Evolutionary conservation across 2,797 vertebrate species (phyloP).

Genomic region (Xenops minutus): DNA sequence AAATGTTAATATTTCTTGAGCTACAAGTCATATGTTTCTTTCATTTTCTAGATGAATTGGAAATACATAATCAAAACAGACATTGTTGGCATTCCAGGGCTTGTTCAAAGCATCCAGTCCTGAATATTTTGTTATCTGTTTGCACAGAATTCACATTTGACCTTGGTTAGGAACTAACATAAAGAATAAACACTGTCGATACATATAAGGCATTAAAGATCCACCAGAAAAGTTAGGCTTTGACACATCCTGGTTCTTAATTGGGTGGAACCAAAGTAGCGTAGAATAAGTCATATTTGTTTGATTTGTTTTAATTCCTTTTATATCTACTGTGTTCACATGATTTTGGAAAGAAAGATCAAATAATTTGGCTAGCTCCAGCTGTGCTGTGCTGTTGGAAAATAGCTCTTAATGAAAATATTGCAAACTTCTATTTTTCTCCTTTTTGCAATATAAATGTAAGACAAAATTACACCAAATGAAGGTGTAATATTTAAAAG

Average conservation of each 20-base stretch:
- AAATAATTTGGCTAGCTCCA: not conserved
- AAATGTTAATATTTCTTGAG: not conserved
- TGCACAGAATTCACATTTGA: not conserved
- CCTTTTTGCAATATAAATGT: not conserved
- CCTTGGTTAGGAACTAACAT: not conserved
- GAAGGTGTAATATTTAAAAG: not conserved
- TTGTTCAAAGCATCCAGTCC: not conserved
- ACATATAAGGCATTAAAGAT: not conserved
- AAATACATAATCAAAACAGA: not conserved
- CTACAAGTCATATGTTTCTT: not conserved
- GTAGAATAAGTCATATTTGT: not conserved
- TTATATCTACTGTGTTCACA: not conserved
- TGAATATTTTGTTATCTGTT: not conserved
- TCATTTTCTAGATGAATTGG: not conserved
- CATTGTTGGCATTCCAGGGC: not conserved
- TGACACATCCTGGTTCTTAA: not conserved
- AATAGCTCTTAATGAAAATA: not conserved
- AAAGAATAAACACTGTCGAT: not conserved
- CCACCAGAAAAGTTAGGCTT: not conserved
- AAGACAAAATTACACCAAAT: not conserved
- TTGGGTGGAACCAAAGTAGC: not conserved
- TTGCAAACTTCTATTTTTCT: not conserved
- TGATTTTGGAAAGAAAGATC: not conserved
- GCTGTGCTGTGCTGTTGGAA: not conserved
- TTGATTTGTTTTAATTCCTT: not conserved